Percentiles rank a stretch among this genome's conserved stretches.
Conservation (phyloP, 2,797 vertebrate genomes). For the Phoeniculus purpureus region DNA sequence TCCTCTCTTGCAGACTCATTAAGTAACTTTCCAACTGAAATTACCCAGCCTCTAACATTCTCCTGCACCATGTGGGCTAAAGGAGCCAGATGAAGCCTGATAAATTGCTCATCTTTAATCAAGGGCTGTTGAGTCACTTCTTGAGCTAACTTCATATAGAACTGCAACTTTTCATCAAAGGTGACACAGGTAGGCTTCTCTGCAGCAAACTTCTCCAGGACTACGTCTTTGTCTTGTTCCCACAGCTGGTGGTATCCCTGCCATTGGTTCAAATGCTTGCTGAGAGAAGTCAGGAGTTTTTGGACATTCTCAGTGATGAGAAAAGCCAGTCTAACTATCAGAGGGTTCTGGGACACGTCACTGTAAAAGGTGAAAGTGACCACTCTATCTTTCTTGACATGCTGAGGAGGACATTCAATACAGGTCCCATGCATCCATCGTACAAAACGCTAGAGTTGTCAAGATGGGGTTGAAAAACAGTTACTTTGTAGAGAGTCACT, state of each 20-base stretch:
- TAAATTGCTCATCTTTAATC: conserved; percentile 81
- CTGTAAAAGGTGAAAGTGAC: conserved; percentile 84
- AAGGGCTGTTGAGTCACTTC: conserved; percentile 81
- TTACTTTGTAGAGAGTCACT: not conserved
- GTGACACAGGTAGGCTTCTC: conserved; percentile 83
- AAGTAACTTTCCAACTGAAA: conserved; percentile 86
- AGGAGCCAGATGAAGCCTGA: conserved; percentile 85
- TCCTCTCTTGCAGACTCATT: conserved; percentile 85
- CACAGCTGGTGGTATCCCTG: conserved; percentile 87
- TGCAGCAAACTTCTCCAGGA: conserved; percentile 88
- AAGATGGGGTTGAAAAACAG: not conserved
- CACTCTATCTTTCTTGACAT: conserved; percentile 77
- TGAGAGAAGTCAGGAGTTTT: conserved; percentile 79
- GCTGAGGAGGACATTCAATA: conserved; percentile 88
- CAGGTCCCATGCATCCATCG: conserved; percentile 95
- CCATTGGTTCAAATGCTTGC: conserved; percentile 84
- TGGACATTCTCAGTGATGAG: conserved; percentile 85
- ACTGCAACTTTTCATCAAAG: conserved; percentile 91
- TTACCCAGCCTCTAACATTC: conserved; percentile 84
- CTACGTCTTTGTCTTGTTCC: conserved; percentile 85
- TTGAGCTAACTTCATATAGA: conserved; percentile 77
- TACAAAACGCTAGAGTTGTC: conserved; percentile 81
- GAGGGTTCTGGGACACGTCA: conserved; percentile 84
- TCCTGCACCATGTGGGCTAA: conserved; percentile 82
- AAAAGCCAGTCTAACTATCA: conserved; percentile 81